Evolutionary conservation across 1,140 invertebrate genomes (phyloP).

Genomic region (Cepaea nemoralis): DNA sequence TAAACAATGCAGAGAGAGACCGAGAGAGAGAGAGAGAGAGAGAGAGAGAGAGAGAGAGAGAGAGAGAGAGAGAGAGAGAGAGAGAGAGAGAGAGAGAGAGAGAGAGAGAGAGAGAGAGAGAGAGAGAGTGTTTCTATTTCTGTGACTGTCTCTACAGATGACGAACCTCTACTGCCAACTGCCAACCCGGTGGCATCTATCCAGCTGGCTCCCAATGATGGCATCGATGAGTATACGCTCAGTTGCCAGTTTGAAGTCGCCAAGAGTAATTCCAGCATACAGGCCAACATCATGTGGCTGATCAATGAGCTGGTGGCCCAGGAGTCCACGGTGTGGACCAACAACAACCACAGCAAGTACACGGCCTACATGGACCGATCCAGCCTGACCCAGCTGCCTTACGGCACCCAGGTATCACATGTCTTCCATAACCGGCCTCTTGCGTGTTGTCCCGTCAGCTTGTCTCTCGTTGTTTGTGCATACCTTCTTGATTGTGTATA

Average conservation of each 20-base stretch:
- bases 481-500: too few species aligned
- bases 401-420: constrained; percentile 51
- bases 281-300: constrained; percentile 50
- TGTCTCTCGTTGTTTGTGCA: too few species aligned
- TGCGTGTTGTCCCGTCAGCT: too few species aligned
- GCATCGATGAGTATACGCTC: constrained; percentile 43
- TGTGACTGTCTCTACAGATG: not conserved
- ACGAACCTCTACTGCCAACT: constrained; percentile 41
- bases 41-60: too few species aligned
- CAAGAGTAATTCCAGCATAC: constrained; percentile 37
- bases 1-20: too few species aligned
- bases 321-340: not conserved
- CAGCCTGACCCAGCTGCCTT: constrained; percentile 43
- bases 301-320: constrained; percentile 46
- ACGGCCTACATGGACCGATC: constrained; percentile 44
- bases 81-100: too few species aligned
- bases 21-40: too few species aligned
- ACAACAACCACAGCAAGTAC: constrained; percentile 10
- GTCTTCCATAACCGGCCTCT: not conserved
- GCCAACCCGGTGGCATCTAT: constrained; percentile 47
- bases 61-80: too few species aligned
- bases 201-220: constrained; percentile 10
- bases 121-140: too few species aligned
- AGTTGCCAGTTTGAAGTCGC: constrained; percentile 43
- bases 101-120: too few species aligned